Conservation (phyloP, 2,113 vertebrate genomes). For the Steatornis caripensis region DNA sequence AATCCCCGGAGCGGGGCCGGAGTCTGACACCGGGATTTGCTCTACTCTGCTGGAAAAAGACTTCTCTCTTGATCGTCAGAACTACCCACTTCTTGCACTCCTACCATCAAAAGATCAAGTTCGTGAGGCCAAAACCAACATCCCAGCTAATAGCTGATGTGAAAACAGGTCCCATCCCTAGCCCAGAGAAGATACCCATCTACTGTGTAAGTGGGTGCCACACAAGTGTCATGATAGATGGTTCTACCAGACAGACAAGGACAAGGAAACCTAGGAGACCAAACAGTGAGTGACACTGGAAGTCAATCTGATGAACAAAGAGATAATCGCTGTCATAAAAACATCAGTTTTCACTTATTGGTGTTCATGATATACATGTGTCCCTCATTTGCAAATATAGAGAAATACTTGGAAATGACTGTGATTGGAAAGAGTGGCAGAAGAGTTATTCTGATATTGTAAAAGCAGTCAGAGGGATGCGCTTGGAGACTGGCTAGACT, state of each 20-base stretch:
- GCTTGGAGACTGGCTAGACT: constrained; percentile 23
- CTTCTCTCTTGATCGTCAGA: not conserved
- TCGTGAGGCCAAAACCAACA: not conserved
- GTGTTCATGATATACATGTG: not conserved
- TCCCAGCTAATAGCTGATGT: not conserved
- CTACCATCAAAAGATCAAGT: not conserved
- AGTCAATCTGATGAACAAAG: not conserved
- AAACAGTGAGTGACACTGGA: not conserved
- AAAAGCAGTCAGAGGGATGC: not conserved
- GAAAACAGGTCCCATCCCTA: not conserved
- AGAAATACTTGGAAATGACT: not conserved
- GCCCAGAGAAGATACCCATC: not conserved
- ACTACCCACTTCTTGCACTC: not conserved
- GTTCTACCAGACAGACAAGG: not conserved
- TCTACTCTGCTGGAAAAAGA: not conserved
- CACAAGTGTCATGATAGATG: not conserved
- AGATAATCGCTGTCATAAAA: not conserved
- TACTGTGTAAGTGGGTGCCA: not conserved
- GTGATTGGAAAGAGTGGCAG: not conserved
- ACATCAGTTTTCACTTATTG: not conserved
- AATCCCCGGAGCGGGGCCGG: accelerated
- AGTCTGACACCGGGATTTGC: not conserved
- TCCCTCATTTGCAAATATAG: not conserved
- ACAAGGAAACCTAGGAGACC: not conserved
- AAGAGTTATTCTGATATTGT: not conserved